These are phyloP conservation scores for Drosophila leonis DNA, from an alignment of 2,888 invertebrate genomes.

Conservation along the genomic window DNA sequence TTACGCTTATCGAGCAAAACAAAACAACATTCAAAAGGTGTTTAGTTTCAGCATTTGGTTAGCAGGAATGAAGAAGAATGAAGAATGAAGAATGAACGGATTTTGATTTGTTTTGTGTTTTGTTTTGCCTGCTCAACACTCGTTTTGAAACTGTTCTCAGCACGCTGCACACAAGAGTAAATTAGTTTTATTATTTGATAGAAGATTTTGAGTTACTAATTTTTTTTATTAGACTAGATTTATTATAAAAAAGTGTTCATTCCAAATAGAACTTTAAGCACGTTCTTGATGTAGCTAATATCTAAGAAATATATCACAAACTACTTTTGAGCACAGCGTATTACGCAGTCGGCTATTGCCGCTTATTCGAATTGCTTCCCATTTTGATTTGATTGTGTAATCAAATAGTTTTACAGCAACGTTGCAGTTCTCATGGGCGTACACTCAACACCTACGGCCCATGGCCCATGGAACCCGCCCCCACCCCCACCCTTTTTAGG, in stretches of 20 bases:
- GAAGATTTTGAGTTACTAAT: too few species aligned
- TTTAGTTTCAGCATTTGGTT: slow-evolving; percentile 15
- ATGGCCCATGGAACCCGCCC: neutral
- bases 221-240: too few species aligned
- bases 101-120: neutral
- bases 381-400: slow-evolving; percentile 8
- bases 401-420: neutral
- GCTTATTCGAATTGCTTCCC: neutral
- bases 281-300: too few species aligned
- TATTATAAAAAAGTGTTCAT: too few species aligned
- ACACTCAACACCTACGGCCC: neutral
- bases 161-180: neutral
- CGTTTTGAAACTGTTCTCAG: neutral
- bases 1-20: slow-evolving; percentile 43
- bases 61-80: neutral
- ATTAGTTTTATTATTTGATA: neutral
- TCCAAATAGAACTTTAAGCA: too few species aligned
- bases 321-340: neutral
- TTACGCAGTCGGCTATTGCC: neutral
- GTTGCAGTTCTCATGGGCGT: neutral
- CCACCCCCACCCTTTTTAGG: too few species aligned
- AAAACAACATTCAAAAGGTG: slow-evolving; percentile 10
- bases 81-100: neutral
- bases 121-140: neutral
- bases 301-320: too few species aligned